These are phyloP conservation scores for Ceratina japonica DNA, from an alignment of 1,140 invertebrate genomes.

Conservation along the genomic window DNA sequence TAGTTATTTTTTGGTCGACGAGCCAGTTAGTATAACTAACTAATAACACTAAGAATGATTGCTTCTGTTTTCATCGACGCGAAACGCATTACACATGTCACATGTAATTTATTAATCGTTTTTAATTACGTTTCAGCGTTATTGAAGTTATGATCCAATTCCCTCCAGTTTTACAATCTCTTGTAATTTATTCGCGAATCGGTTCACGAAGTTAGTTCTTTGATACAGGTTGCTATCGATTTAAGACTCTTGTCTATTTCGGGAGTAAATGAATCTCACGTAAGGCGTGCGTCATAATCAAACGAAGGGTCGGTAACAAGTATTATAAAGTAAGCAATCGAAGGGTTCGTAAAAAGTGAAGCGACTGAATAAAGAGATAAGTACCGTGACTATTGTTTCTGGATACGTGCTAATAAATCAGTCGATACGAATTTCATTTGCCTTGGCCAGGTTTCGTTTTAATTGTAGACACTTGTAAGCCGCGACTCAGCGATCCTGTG, in stretches of 20 bases:
- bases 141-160: too few species aligned
- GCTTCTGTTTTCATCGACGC: too few species aligned
- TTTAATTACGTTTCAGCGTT: too few species aligned
- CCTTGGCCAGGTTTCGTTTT: constrained; percentile 38
- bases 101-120: too few species aligned
- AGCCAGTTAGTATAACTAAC: too few species aligned
- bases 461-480: not conserved
- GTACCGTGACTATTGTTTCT: too few species aligned
- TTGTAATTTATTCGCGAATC: too few species aligned
- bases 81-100: too few species aligned
- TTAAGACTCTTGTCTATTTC: not conserved
- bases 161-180: too few species aligned
- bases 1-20: constrained; percentile 16
- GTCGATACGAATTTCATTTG: constrained; percentile 33
- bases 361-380: not conserved
- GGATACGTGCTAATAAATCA: constrained; percentile 33
- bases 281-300: not conserved
- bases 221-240: not conserved
- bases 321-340: not conserved
- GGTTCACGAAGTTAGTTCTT: not conserved
- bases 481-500: constrained; percentile 5
- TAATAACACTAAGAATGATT: too few species aligned
- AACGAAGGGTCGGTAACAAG: too few species aligned
- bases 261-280: constrained; percentile 1
- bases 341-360: not conserved